Evolutionary conservation across 2,113 vertebrate species (phyloP).

Genomic region (Chroicocephalus ridibundus): DNA sequence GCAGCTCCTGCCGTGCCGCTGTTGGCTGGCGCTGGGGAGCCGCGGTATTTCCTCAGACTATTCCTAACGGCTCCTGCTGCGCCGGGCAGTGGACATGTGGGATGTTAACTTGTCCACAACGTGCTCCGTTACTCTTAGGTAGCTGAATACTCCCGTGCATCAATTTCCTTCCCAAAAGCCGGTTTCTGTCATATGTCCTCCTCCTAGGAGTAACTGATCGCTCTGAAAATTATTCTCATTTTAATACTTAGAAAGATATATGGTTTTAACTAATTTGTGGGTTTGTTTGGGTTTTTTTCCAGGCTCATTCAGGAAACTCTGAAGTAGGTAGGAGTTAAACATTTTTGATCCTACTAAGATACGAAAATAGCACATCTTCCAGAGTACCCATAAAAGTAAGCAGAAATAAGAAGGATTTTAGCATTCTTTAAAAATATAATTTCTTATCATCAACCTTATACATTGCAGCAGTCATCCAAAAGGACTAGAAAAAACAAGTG

Average conservation of each 20-base stretch:
- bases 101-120: no score
- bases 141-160: background rate
- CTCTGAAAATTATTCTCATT: background rate
- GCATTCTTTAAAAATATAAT: constrained; percentile 31
- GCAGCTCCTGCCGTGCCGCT: background rate
- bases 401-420: constrained; percentile 30
- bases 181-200: background rate
- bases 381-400: constrained; percentile 22
- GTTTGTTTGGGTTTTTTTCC: background rate
- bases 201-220: background rate
- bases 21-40: background rate
- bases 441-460: constrained; percentile 56
- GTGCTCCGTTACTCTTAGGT: background rate
- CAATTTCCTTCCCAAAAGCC: background rate
- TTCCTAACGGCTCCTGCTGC: background rate
- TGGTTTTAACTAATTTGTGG: background rate
- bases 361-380: constrained; percentile 12
- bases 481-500: constrained; percentile 4
- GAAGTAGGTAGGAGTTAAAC: background rate
- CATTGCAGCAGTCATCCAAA: constrained; percentile 25
- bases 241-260: background rate
- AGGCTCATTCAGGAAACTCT: background rate
- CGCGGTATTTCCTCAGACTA: background rate
- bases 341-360: constrained; percentile 21
- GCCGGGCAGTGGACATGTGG: background rate